These are phyloP conservation scores for Ectemnius lituratus DNA, from an alignment of 2,888 invertebrate genomes.

Conservation along the genomic window DNA sequence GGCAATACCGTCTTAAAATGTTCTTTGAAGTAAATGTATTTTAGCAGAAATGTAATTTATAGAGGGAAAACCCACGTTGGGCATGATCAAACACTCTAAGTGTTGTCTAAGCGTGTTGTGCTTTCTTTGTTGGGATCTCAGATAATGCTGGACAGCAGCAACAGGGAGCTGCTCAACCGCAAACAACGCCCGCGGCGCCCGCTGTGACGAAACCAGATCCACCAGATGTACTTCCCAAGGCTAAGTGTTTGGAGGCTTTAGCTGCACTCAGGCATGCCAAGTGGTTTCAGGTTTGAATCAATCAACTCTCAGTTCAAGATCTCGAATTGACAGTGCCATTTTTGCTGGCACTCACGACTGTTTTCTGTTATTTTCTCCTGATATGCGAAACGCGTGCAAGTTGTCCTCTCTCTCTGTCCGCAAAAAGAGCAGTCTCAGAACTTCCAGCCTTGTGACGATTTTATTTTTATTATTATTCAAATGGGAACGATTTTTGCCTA, in stretches of 20 bases:
- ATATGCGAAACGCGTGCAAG: conserved; percentile 69
- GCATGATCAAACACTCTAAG: conserved; percentile 79
- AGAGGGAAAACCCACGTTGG: conserved; percentile 71
- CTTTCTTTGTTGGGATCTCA: conserved; percentile 78
- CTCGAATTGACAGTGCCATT: conserved; percentile 60
- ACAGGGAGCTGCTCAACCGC: conserved; percentile 78
- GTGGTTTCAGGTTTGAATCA: conserved; percentile 98
- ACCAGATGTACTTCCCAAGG: conserved; percentile 97
- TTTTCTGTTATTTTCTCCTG: conserved; percentile 64
- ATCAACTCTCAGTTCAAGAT: conserved; percentile 75
- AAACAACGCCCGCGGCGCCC: conserved; percentile 84
- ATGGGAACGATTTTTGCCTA: conserved; percentile 62
- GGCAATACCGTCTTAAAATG: conserved; percentile 50
- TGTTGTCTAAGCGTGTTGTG: conserved; percentile 78
- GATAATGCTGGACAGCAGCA: conserved; percentile 78
- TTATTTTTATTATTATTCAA: conserved; percentile 62
- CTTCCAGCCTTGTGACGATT: conserved; percentile 76
- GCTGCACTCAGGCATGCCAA: conserved; percentile 99
- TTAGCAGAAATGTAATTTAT: conserved; percentile 57
- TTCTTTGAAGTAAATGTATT: conserved; percentile 50
- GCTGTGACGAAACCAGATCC: conserved; percentile 86
- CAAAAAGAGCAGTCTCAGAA: conserved; percentile 73
- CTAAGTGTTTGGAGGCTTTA: conserved; percentile 99
- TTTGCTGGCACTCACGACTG: conserved; percentile 51
- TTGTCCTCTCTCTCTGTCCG: conserved; percentile 68